phyloP scores from a whole-genome alignment of 2,888 invertebrate genomes.

The Panzeria rudis region DNA sequence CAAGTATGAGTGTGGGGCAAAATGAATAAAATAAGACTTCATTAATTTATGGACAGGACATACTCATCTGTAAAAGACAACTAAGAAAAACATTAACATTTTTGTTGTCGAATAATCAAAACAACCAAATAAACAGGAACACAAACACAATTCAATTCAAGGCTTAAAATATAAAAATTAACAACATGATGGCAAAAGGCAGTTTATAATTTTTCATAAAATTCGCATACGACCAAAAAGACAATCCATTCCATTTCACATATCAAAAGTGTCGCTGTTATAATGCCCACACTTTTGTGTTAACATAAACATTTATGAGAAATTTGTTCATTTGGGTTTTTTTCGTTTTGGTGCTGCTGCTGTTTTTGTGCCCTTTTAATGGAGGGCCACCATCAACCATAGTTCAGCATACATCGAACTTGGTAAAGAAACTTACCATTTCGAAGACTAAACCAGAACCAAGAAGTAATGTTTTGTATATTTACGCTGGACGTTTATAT shows the following conservation, averaged over 20 bases:
- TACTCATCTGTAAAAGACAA: constrained; percentile 35
- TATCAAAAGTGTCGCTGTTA: constrained; percentile 68
- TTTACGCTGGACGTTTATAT: constrained; percentile 53
- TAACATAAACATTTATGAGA: constrained; percentile 72
- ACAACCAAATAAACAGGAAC: constrained; percentile 36
- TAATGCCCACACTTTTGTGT: constrained; percentile 73
- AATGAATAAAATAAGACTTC: constrained; percentile 71
- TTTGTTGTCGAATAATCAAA: constrained; percentile 46
- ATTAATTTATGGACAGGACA: constrained; percentile 65
- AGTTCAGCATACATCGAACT: constrained; percentile 35
- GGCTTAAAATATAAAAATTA: constrained; percentile 68
- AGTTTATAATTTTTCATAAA: constrained; percentile 67
- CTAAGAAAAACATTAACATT: constrained; percentile 45
- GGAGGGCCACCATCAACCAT: constrained; percentile 48
- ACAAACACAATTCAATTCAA: constrained; percentile 44
- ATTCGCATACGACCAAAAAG: constrained; percentile 11
- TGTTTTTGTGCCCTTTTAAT: constrained; percentile 21
- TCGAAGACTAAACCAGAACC: background rate
- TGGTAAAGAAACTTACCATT: constrained; percentile 49
- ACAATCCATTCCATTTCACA: constrained; percentile 39
- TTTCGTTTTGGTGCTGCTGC: constrained; percentile 18
- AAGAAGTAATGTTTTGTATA: constrained; percentile 27
- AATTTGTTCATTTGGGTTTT: constrained; percentile 61
- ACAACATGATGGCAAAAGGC: constrained; percentile 68
- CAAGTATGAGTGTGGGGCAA: constrained; percentile 52